These are phyloP conservation scores for Clinocottus analis DNA, from an alignment of 2,113 vertebrate species.

Conservation along the genomic window DNA sequence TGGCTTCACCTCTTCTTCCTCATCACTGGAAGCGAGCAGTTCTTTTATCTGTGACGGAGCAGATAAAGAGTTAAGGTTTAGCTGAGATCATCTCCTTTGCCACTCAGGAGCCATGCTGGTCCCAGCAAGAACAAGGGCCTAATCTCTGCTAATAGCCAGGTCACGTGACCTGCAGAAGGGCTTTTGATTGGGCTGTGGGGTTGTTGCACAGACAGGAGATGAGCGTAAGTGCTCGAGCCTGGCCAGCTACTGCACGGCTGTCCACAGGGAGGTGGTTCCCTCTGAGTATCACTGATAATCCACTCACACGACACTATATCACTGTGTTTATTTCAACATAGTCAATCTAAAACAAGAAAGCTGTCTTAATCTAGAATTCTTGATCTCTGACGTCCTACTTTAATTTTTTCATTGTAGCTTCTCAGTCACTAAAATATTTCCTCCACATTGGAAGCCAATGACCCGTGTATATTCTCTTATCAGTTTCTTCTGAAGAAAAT, in stretches of 20 bases:
- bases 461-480: neutral
- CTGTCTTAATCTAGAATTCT: constrained; percentile 8
- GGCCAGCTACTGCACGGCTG: constrained; percentile 37
- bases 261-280: constrained; percentile 43
- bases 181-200: constrained; percentile 73
- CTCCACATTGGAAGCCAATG: neutral
- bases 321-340: constrained; percentile 41
- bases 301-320: constrained; percentile 58
- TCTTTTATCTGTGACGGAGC: constrained; percentile 88
- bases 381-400: constrained; percentile 5
- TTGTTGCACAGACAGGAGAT: constrained; percentile 63
- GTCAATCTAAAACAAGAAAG: constrained; percentile 15
- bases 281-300: constrained; percentile 64
- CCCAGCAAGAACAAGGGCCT: constrained; percentile 69
- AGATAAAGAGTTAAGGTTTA: constrained; percentile 75
- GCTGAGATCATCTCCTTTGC: constrained; percentile 81
- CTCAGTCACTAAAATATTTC: neutral
- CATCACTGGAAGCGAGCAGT: constrained; percentile 94
- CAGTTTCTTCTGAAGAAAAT: neutral
- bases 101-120: constrained; percentile 78
- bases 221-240: constrained; percentile 55
- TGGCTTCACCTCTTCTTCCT: constrained; percentile 88
- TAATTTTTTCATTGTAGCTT: neutral
- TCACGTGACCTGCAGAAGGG: constrained; percentile 66
- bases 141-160: constrained; percentile 78